phyloP scores from a whole-genome alignment of 2,888 invertebrate species.

The Drosophila peninsularis region DNA sequence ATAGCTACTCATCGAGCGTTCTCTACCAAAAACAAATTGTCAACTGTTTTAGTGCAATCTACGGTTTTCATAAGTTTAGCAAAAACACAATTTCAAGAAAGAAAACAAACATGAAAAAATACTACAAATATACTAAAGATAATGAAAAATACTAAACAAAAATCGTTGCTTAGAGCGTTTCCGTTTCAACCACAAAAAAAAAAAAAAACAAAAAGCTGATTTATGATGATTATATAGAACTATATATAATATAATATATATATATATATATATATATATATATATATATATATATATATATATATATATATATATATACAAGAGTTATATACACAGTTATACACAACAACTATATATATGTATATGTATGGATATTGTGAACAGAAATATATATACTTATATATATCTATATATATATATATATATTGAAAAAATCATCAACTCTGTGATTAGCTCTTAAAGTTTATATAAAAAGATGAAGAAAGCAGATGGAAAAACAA shows the following conservation, averaged over 20 bases:
- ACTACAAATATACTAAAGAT: slow-evolving; percentile 19
- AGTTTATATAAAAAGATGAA: slow-evolving; percentile 52
- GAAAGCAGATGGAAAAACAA: not conserved
- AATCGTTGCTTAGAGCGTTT: slow-evolving; percentile 70
- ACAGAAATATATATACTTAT: slow-evolving; percentile 43
- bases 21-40: slow-evolving; percentile 51
- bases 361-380: slow-evolving; percentile 55
- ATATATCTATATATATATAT: slow-evolving; percentile 47
- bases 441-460: slow-evolving; percentile 83
- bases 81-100: slow-evolving; percentile 30
- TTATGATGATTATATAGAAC: slow-evolving; percentile 30
- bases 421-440: slow-evolving; percentile 72
- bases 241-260: slow-evolving; percentile 30
- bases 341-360: not conserved
- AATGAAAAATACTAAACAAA: slow-evolving; percentile 16
- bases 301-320: slow-evolving; percentile 33
- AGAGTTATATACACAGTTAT: not conserved
- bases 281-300: slow-evolving; percentile 58
- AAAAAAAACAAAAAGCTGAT: slow-evolving; percentile 34
- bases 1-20: slow-evolving; percentile 55
- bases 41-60: slow-evolving; percentile 79
- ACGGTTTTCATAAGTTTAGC: slow-evolving; percentile 80
- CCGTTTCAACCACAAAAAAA: slow-evolving; percentile 60
- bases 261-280: slow-evolving; percentile 45
- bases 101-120: slow-evolving; percentile 12